Conservation (phyloP, 1,140 invertebrate species). For the Alviniconcha marisindica region DNA sequence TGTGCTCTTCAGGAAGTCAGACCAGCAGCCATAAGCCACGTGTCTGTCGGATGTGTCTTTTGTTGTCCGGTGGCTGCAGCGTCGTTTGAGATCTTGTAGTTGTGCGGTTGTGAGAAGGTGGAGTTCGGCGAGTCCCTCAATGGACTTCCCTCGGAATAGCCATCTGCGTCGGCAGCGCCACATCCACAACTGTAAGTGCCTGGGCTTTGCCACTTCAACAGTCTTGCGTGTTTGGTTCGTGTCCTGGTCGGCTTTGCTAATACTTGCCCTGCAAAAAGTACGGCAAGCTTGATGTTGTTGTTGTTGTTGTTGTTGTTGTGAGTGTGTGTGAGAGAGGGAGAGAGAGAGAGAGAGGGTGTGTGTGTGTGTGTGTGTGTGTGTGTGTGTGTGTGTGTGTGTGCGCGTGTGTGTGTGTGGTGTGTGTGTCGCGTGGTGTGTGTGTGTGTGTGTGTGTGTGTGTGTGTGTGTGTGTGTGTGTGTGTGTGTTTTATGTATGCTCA, state of each 20-base stretch:
- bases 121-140: background rate
- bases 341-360: background rate
- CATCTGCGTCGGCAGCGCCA: conserved; percentile 3
- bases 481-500: too few species aligned
- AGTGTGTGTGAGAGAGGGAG: background rate
- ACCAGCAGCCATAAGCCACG: too few species aligned
- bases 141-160: conserved; percentile 13
- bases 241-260: background rate
- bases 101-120: too few species aligned
- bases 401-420: background rate
- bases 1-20: too few species aligned
- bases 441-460: conserved; percentile 10
- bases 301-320: background rate
- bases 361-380: background rate
- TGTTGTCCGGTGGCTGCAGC: too few species aligned
- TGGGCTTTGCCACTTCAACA: background rate
- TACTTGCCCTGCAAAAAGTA: too few species aligned
- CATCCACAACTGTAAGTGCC: conserved; percentile 6
- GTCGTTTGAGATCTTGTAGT: too few species aligned
- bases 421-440: conserved; percentile 15
- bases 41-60: too few species aligned
- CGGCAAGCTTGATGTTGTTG: background rate
- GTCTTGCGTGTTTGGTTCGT: background rate
- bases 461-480: conserved; percentile 24
- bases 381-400: conserved; percentile 17